A percentile compares a stretch with the other conserved stretches of the same genome.
Conservation (phyloP, 2,888 invertebrate genomes). For the Drosophila kokeensis region DNA sequence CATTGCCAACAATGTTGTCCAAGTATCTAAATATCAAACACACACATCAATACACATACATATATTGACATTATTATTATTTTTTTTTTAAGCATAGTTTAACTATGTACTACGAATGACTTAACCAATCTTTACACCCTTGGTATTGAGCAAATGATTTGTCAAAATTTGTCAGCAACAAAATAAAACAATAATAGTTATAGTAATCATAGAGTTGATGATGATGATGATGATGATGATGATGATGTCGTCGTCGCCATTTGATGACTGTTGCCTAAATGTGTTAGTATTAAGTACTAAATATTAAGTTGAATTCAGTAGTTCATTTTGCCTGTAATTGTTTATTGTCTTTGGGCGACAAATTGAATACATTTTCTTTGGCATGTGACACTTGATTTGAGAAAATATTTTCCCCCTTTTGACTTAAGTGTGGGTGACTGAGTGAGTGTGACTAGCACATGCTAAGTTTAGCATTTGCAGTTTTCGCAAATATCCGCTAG, state of each 20-base stretch:
- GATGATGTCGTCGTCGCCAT: neutral
- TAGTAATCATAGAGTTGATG: slow-evolving; percentile 20
- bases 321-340: slow-evolving; percentile 30
- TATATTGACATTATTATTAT: slow-evolving; percentile 18
- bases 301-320: slow-evolving; percentile 4
- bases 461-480: neutral
- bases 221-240: slow-evolving; percentile 5
- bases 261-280: slow-evolving; percentile 22
- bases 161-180: slow-evolving; percentile 35
- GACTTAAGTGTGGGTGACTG: slow-evolving; percentile 5
- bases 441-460: slow-evolving; percentile 7
- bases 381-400: neutral
- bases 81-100: slow-evolving; percentile 1
- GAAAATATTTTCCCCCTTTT: neutral
- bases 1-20: slow-evolving; percentile 29
- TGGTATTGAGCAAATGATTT: slow-evolving; percentile 67
- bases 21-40: slow-evolving; percentile 13
- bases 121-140: slow-evolving; percentile 63
- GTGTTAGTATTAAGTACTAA: slow-evolving; percentile 17
- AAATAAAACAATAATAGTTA: slow-evolving; percentile 37
- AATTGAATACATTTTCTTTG: slow-evolving; percentile 2
- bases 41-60: slow-evolving; percentile 4
- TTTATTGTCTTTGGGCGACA: neutral
- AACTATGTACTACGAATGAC: slow-evolving; percentile 52
- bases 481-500: slow-evolving; percentile 27